Base-by-base conservation (phyloP, 1,140 invertebrate species). In the Zaprionus ornatus region DNA sequence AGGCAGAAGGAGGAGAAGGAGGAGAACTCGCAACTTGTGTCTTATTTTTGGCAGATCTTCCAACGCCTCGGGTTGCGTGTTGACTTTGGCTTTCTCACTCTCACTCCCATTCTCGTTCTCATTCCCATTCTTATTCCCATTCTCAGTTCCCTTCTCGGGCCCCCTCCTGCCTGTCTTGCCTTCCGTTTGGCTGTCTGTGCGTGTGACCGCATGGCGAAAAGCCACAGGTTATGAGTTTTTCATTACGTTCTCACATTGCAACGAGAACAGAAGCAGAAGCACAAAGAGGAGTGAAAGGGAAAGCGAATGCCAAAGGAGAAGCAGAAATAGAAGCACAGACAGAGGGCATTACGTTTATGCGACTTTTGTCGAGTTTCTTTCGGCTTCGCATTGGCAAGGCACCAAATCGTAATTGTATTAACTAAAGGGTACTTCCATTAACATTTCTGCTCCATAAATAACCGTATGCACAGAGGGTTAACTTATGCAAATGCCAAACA, bases 151-250 rank as follows among this genome's bases (percentile, higher is more conserved):
- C 17, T 5, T 17, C 66, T 61, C 65, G n/a, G n/a, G 15, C 61
- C 15, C 23, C 19, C 13, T 35, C 42, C n/a, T 66, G 9, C 40
- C 15, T 50, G 10, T 50, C 35, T 63, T n/a, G 29, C 27, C 42
- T 45, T 25, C 52, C 66, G 75, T 45, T 56, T 66, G 17, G 23
- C n/a, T 21, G 25, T 40, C 56, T 72, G 80, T 82, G 84, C 74
- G 84, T 88, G 73, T 88, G 80, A 86, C 83, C 84, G 82, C 84
- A 86, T 80, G 72, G 76, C 83, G 70, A 73, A 87, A 90, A 87
- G 83, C 83, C 83, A 87, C 83, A 87, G 83, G 83, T 87, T 87
- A 87, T 88, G 83, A 88, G 83, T 87, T 80, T 88, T 84, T 87
- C 83, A 87, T 88, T 87, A 88, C 73, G 62, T 71, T 78, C 69